A percentile compares a stretch with the other conserved stretches of the same genome.
Evolutionary conservation across 2,888 invertebrate genomes (phyloP).

Genomic region (Pyrocoelia pectoralis): DNA sequence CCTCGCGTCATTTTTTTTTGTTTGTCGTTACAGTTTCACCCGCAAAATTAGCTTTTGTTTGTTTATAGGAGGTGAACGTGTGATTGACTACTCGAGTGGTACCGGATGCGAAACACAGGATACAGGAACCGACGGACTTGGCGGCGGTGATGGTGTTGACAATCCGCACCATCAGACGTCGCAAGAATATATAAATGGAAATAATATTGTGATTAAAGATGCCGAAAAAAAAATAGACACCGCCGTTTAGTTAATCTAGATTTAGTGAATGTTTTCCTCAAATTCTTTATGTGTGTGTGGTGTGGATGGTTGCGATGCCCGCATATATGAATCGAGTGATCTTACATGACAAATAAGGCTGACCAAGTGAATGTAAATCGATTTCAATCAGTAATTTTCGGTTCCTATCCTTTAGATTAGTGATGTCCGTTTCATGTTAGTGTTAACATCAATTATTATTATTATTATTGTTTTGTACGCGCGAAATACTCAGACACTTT

Average conservation of each 20-base stretch:
- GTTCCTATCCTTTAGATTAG: slow-evolving; percentile 6
- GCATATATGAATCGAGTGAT: background rate
- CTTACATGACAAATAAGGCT: slow-evolving; percentile 4
- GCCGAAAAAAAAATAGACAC: slow-evolving; percentile 67
- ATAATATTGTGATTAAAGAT: slow-evolving; percentile 64
- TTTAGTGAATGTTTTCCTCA: slow-evolving; percentile 32
- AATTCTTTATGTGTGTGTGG: slow-evolving; percentile 21
- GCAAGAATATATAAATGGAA: slow-evolving; percentile 67
- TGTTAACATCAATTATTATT: too few relatives aligned
- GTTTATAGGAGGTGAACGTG: slow-evolving; percentile 60
- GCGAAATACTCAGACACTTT: too few relatives aligned
- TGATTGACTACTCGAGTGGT: slow-evolving; percentile 58
- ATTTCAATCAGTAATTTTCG: background rate
- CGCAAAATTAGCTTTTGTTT: slow-evolving; percentile 52
- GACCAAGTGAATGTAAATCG: slow-evolving; percentile 10
- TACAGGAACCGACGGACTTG: slow-evolving; percentile 32
- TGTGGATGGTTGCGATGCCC: slow-evolving; percentile 13
- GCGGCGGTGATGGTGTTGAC: slow-evolving; percentile 57
- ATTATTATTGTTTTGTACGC: too few relatives aligned
- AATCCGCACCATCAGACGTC: slow-evolving; percentile 64
- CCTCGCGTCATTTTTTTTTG: too few relatives aligned
- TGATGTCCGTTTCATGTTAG: background rate
- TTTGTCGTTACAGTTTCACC: too few relatives aligned
- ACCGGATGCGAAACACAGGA: slow-evolving; percentile 42
- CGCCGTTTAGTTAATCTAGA: slow-evolving; percentile 58